Conservation (phyloP, 2,888 invertebrate species). For the Aphodius granarius region DNA sequence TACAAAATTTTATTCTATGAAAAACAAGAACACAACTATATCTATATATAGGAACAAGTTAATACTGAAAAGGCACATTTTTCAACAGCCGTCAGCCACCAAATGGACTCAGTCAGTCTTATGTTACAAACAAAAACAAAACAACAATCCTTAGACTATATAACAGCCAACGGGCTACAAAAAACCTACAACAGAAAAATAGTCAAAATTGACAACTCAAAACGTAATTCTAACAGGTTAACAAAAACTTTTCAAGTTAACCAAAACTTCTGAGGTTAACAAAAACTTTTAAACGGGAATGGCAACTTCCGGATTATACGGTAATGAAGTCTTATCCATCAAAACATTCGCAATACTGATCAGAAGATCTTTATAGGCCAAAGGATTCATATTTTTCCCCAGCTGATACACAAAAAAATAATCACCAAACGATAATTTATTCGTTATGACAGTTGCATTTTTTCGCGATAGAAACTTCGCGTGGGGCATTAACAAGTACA, state of each 20-base stretch:
- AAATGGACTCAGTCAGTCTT: not conserved
- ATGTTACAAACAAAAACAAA: not conserved
- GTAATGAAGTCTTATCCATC: slow-evolving; percentile 32
- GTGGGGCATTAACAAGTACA: slow-evolving; percentile 64
- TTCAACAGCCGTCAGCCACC: not conserved
- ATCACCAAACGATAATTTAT: slow-evolving; percentile 66
- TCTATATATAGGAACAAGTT: not conserved
- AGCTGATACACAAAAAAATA: slow-evolving; percentile 78
- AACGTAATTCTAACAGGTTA: not conserved
- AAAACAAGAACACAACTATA: not conserved
- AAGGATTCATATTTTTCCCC: slow-evolving; percentile 74
- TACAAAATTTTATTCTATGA: not conserved
- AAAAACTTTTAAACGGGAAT: slow-evolving; percentile 37
- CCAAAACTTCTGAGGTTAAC: not conserved
- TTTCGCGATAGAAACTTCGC: slow-evolving; percentile 59
- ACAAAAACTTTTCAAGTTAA: not conserved
- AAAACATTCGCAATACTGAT: slow-evolving; percentile 30
- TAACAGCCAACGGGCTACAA: not conserved
- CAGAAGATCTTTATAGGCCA: slow-evolving; percentile 67
- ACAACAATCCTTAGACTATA: not conserved
- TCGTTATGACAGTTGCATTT: slow-evolving; percentile 56
- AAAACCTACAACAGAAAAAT: not conserved
- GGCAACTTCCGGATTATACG: slow-evolving; percentile 37
- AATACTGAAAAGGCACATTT: not conserved
- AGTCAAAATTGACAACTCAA: not conserved